Percentiles rank a stretch among this genome's conserved stretches.
phyloP scores from a whole-genome alignment of 2,888 invertebrate genomes.

The Amiota minor region DNA sequence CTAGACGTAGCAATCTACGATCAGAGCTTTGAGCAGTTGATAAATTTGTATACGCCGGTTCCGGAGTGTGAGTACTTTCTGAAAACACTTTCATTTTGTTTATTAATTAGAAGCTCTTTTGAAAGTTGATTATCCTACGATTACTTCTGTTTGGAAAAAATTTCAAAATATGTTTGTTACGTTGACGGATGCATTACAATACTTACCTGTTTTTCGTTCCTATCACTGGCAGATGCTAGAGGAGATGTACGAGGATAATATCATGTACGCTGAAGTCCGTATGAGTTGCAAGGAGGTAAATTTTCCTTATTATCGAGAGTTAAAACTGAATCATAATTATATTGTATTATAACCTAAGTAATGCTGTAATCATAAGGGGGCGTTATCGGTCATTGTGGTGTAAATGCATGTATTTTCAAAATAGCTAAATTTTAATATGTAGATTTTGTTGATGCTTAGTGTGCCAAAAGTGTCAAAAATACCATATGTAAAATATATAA shows the following conservation, averaged over 20 bases:
- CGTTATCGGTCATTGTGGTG: no score
- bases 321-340: no score
- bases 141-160: slow-evolving; percentile 74
- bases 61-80: slow-evolving; percentile 69
- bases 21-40: slow-evolving; percentile 74
- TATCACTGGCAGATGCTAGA: slow-evolving; percentile 76
- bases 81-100: neutral
- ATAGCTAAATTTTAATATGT: no score
- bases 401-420: no score
- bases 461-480: no score
- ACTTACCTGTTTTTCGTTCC: slow-evolving; percentile 76
- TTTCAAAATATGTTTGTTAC: slow-evolving; percentile 75
- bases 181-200: slow-evolving; percentile 74
- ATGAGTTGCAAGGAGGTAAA: slow-evolving; percentile 57
- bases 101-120: neutral
- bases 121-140: slow-evolving; percentile 66
- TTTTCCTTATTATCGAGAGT: no score
- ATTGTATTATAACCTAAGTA: no score
- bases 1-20: slow-evolving; percentile 75
- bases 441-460: no score
- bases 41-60: slow-evolving; percentile 77
- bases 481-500: no score
- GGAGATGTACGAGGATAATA: slow-evolving; percentile 78
- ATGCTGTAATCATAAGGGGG: no score
- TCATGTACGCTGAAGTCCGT: slow-evolving; percentile 78